These are phyloP conservation scores for Embiotoca jacksoni DNA, from an alignment of 2,113 vertebrate species.

Conservation along the genomic window DNA sequence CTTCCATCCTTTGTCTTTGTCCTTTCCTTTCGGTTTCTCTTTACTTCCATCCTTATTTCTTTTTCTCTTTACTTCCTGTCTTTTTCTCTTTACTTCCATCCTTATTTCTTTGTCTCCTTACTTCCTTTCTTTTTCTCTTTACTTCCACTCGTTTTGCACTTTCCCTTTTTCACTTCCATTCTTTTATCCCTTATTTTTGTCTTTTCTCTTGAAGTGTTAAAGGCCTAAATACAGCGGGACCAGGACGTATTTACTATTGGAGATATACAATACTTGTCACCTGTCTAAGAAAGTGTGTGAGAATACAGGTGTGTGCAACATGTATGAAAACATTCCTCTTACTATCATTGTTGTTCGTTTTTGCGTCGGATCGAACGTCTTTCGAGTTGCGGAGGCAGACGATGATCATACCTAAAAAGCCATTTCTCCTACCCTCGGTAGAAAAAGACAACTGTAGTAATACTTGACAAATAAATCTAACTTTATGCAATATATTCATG, in stretches of 20 bases:
- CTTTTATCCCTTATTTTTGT: neutral
- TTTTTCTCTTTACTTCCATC: neutral
- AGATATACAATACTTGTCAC: neutral
- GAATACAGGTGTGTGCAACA: neutral
- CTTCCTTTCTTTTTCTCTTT: neutral
- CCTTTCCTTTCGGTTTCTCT: neutral
- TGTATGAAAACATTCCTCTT: slow-evolving; percentile 62
- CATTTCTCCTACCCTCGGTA: slow-evolving; percentile 69
- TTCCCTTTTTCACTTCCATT: neutral
- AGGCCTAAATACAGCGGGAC: neutral
- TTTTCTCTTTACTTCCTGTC: neutral
- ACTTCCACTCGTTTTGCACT: neutral
- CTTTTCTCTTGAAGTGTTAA: neutral
- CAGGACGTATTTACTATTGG: neutral
- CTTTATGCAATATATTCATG: slow-evolving; percentile 76
- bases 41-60: neutral
- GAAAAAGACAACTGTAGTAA: slow-evolving; percentile 66
- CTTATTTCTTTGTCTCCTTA: neutral
- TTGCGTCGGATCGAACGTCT: slow-evolving; percentile 20
- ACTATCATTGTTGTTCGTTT: slow-evolving; percentile 14
- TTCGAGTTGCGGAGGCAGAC: slow-evolving; percentile 32
- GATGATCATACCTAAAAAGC: slow-evolving; percentile 70
- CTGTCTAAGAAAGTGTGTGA: neutral
- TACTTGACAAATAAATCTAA: slow-evolving; percentile 63
- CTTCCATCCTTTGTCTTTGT: neutral